Evolutionary conservation across 2,113 vertebrate species (phyloP), one percentile per base, ranked within the genome.

Genomic region (Drymodes brunneopygia): DNA sequence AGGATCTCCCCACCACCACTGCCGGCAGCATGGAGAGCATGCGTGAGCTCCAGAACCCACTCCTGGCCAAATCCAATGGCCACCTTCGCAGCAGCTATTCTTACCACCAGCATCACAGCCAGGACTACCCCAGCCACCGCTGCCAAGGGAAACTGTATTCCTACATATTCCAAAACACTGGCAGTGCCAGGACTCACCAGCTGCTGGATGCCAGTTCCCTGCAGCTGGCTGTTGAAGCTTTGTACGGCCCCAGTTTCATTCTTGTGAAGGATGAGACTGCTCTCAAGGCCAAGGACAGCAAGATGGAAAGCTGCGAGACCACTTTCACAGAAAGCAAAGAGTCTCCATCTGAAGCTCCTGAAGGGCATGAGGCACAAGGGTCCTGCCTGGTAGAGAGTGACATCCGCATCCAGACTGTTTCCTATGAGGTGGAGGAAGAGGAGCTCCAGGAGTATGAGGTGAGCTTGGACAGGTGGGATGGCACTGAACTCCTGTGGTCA

Each of bases 351-450:
- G 98, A 98, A n/a, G 64, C 93, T 70, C 62, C 93, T 0, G 98
- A 98, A 19, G 97, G 95, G 18, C 98, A 98, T 0, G 98, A 98
- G 79, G 83, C 90, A 3, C 98, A 98, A 81, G 98, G 98, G 64
- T 95, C 96, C 16, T 97, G 95, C 53, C 91, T 94, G 60, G 81
- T 83, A 29, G 99, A 99, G 38, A 98, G 98, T 0, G 98, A 99
- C 56, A 97, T 98, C 71, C 98, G 98, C 96, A 99, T 99, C 95
- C 99, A 99, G 61, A 99, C 99, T 0, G 99, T 99, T 73, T 99
- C 99, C 95, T 99, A 99, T 0, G 99, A 99, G 53, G 99, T 99
- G 81, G 99, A 99, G 69, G 99, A 99, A 89, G 99, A 99, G 86
- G 99, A 99, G 93, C 98, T 99, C 22, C 99, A 98, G 70, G 98